A percentile compares a stretch with the other conserved stretches of the same genome.
phyloP scores from a whole-genome alignment of 2,797 vertebrate species.

The Pantherophis vulpinus region DNA sequence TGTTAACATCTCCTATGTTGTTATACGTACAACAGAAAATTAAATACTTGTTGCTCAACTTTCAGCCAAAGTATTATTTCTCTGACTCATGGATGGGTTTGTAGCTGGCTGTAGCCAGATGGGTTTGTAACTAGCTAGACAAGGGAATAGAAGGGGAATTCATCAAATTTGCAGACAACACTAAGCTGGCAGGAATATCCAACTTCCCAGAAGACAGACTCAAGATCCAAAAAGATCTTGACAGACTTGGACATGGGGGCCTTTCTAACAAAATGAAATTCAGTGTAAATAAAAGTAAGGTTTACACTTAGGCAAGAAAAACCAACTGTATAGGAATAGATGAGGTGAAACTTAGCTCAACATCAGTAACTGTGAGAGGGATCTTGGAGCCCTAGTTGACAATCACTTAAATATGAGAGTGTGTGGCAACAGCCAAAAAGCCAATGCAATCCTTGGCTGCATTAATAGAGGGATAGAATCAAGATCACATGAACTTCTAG shows the following conservation, averaged over 20 bases:
- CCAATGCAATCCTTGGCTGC: not conserved
- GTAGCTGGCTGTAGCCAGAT: not conserved
- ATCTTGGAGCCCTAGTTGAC: not conserved
- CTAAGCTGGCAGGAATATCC: not conserved
- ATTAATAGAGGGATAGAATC: not conserved
- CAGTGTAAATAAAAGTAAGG: not conserved
- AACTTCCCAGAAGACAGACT: not conserved
- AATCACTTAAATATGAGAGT: not conserved
- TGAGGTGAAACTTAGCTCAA: not conserved
- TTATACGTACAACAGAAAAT: constrained; percentile 29
- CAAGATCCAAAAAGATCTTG: not conserved
- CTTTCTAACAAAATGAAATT: not conserved
- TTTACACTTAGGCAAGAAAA: not conserved
- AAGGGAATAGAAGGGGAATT: not conserved
- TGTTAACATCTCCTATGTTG: constrained; percentile 35
- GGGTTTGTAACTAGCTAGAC: not conserved
- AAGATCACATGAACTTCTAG: not conserved
- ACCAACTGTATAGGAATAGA: not conserved
- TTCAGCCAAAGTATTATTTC: not conserved
- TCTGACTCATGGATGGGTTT: not conserved
- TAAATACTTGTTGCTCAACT: constrained; percentile 29
- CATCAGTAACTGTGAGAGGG: not conserved
- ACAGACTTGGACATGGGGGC: not conserved
- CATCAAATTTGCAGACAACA: not conserved
- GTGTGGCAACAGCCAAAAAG: not conserved